These are phyloP conservation scores for Coracias cyanogaster DNA, from an alignment of 2,797 vertebrate species.

Conservation along the genomic window DNA sequence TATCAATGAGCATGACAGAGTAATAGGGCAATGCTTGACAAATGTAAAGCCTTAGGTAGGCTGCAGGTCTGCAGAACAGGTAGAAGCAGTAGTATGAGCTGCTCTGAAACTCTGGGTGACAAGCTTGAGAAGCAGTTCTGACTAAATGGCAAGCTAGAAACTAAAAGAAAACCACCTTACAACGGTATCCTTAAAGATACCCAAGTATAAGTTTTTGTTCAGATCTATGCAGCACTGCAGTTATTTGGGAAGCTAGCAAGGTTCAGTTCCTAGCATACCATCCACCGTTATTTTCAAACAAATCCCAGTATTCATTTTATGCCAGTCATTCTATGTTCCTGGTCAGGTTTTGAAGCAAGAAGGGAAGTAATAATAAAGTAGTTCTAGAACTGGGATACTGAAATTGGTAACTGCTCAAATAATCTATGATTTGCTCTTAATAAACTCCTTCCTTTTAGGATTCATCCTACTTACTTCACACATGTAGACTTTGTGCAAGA, in stretches of 20 bases:
- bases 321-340: background rate
- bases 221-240: background rate
- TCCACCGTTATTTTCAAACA: background rate
- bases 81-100: background rate
- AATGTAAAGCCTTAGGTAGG: background rate
- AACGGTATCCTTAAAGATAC: background rate
- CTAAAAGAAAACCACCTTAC: background rate
- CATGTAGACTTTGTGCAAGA: background rate
- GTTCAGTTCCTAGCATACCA: background rate
- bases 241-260: background rate
- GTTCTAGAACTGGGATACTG: background rate
- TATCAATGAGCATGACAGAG: background rate
- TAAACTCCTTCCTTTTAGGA: background rate
- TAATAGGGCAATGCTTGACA: background rate
- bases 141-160: background rate
- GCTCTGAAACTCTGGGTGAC: background rate
- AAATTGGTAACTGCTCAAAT: background rate
- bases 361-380: background rate
- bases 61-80: background rate
- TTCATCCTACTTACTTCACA: background rate
- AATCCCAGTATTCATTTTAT: background rate
- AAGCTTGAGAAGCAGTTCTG: background rate
- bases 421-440: background rate
- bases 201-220: background rate
- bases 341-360: conserved; percentile 31